These are phyloP conservation scores for Drosophila mercatorum DNA, from an alignment of 2,888 invertebrate genomes.

Conservation along the genomic window DNA sequence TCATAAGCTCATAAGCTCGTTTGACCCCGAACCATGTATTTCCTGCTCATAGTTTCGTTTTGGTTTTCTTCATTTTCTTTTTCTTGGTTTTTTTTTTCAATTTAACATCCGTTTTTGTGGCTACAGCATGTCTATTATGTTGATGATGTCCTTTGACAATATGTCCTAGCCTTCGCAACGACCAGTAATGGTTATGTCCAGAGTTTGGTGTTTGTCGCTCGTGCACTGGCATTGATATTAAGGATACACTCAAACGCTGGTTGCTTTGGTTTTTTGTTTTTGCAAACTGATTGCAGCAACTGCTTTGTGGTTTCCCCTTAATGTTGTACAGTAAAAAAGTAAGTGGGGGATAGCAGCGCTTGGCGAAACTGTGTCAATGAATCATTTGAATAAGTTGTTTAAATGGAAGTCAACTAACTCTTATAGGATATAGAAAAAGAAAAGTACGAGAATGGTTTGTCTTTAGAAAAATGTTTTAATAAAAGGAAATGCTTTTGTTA, in stretches of 20 bases:
- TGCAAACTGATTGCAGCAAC: slow-evolving; percentile 27
- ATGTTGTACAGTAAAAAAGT: not conserved
- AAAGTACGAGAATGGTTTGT: not conserved
- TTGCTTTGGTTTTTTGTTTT: slow-evolving; percentile 24
- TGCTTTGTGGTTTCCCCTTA: slow-evolving; percentile 23
- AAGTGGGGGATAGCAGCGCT: not conserved
- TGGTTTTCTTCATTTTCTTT: slow-evolving; percentile 22
- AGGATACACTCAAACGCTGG: slow-evolving; percentile 23
- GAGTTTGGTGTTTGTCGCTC: slow-evolving; percentile 55
- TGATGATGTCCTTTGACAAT: slow-evolving; percentile 76
- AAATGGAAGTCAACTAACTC: not conserved
- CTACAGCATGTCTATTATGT: slow-evolving; percentile 70
- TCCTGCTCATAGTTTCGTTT: slow-evolving; percentile 55
- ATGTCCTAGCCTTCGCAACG: slow-evolving; percentile 27
- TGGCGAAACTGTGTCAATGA: slow-evolving; percentile 17
- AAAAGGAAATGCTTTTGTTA: not conserved
- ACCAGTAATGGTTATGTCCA: slow-evolving; percentile 47
- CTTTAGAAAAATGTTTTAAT: not conserved
- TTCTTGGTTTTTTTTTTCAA: slow-evolving; percentile 46
- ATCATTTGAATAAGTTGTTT: slow-evolving; percentile 11
- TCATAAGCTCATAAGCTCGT: slow-evolving; percentile 71
- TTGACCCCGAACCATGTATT: slow-evolving; percentile 57
- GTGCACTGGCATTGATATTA: slow-evolving; percentile 39
- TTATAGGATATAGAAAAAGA: too few relatives aligned
- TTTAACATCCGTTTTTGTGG: slow-evolving; percentile 72